Evolutionary conservation across 35 echinoderm and acorn worm species (phyloP), one percentile per base, ranked within the genome.

Genomic region (Acanthaster planci): DNA sequence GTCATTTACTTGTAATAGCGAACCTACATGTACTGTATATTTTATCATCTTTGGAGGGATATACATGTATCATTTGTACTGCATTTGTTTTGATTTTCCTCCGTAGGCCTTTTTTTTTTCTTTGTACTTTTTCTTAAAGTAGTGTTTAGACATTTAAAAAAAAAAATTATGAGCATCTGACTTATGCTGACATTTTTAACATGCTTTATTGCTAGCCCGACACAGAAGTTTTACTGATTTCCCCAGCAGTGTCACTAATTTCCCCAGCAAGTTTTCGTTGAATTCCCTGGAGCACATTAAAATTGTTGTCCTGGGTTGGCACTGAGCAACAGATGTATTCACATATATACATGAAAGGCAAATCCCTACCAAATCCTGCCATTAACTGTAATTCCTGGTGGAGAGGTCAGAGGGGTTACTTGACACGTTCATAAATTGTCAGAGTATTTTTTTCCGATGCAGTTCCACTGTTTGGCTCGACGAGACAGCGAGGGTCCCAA

Each of bases 401-500:
- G 21, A 72, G 1, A 35, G 34, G 64, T 72, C 30, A 1, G 14
- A 10, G 22, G 30, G 64, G 64, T 72, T 29, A 30, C 2, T 1
- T 29, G 64, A 34, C 64, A 72, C 10, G 19, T 31, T 72, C 64
- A 72, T 72, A 72, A 72, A 72, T 72, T 29, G 64, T 72, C 64
- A 31, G 64, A 7, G 14, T 72, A 27, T 72, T 72, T 6, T 60
- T 60, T 60, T 60, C 14, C 14, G 64, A 7, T 21, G 26, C 19
- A 27, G 64, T 72, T 26, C 14, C 56, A 59, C 3, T 2, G 56
- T 5, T 26, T 21, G 16, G 56, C 27, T 59, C 56, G 19, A 21
- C 56, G 27, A 2, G 27, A 59, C 19, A n/a, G 55, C 8, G 27
- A 7, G 56, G 27, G 56, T 21, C 19, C 10, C 27, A 59, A 59